phyloP scores from a whole-genome alignment of 2,113 vertebrate species.

The Brachyhypopomus gauderio region DNA sequence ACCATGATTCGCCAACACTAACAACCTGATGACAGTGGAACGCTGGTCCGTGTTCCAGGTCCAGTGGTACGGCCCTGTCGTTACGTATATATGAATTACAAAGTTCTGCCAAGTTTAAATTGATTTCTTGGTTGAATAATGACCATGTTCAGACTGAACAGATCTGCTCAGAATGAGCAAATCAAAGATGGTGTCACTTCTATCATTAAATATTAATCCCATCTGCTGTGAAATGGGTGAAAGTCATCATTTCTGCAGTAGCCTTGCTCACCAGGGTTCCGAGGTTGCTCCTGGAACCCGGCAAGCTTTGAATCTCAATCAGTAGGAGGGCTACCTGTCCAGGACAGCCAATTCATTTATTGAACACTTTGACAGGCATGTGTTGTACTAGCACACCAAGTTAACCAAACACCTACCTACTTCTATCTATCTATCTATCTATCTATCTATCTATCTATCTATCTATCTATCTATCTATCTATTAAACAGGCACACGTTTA shows the following conservation, averaged over 20 bases:
- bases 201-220: constrained; percentile 15
- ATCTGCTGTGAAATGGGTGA: neutral
- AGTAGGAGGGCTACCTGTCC: neutral
- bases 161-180: neutral
- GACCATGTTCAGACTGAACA: neutral
- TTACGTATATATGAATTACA: no score
- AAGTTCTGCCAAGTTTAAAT: no score
- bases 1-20: neutral
- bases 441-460: no score
- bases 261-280: neutral
- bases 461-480: no score
- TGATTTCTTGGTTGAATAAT: no score
- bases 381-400: neutral
- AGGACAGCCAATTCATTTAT: neutral
- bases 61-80: no score
- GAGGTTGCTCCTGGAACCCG: neutral
- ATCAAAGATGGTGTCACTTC: neutral
- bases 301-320: neutral
- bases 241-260: neutral
- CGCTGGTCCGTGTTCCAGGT: no score
- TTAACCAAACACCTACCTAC: no score
- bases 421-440: no score
- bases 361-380: neutral
- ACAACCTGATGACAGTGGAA: neutral
- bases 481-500: no score